Conservation (phyloP, 2,888 invertebrate genomes). For the Venusia cambrica region DNA sequence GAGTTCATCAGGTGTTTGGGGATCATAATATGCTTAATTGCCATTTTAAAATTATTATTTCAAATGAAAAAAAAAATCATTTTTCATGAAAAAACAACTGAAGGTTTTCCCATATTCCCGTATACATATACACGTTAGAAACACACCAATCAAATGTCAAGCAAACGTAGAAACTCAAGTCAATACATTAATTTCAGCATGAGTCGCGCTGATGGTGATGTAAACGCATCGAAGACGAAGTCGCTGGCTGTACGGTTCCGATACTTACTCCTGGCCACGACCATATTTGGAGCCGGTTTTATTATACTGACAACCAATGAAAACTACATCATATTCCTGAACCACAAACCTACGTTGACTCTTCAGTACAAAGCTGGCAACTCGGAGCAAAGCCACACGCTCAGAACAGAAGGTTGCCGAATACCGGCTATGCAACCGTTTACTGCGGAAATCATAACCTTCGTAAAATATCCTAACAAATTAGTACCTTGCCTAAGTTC, state of each 20-base stretch:
- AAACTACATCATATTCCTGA: conserved; percentile 15
- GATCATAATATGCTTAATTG: too few species aligned
- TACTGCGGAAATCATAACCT: conserved; percentile 64
- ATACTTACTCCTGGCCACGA: conserved; percentile 39
- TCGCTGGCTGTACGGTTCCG: conserved; percentile 32
- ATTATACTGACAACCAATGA: conserved; percentile 31
- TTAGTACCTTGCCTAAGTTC: conserved; percentile 18
- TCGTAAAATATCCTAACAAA: conserved; percentile 15
- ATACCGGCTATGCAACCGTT: conserved; percentile 82
- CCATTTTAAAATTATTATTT: too few species aligned
- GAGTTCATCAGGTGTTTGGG: too few species aligned
- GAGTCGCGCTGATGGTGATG: conserved; percentile 15
- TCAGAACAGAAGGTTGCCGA: conserved; percentile 81
- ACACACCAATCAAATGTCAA: too few species aligned
- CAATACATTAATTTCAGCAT: conserved; percentile 27
- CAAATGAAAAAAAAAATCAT: too few species aligned
- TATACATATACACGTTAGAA: too few species aligned
- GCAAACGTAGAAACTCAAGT: conserved; percentile 4
- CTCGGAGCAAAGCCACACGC: conserved; percentile 46
- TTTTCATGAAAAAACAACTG: too few species aligned
- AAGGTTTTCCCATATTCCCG: too few species aligned
- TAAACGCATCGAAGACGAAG: conserved; percentile 16
- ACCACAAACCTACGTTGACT: conserved; percentile 6
- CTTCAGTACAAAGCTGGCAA: conserved; percentile 7
- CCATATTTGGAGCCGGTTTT: conserved; percentile 37